Evolutionary conservation across 2,797 vertebrate species (phyloP), one percentile per base, ranked within the genome.

Genomic region (Melanotaenia trifasciata): DNA sequence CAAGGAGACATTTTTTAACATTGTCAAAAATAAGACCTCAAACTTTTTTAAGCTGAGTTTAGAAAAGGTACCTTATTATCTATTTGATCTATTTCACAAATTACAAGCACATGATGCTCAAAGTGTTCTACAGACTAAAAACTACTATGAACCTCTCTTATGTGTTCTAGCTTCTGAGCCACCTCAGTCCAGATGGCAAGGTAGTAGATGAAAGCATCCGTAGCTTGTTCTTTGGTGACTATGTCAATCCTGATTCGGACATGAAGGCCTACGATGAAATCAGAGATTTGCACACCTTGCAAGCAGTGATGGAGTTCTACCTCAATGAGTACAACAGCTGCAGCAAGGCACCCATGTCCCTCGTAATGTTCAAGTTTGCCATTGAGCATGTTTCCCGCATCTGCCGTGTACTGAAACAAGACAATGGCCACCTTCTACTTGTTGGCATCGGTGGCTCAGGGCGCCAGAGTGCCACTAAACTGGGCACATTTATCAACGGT

Each of bases 311-410:
- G 96, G 96, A 99, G 63, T 89, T 91, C 82, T 98, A 98, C 80
- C 93, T 99, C 30, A 94, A 95, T 9, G 96, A 99, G 47, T 97
- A 94, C 92, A 99, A 98, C 93, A 95, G 89, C 14, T 74, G 94
- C 86, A 98, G 96, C 95, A 98, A 96, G 88, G 92, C 97, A 1
- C 96, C 96, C 0, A 97, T 98, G 97, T 92, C 96, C 53, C 90
- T 99, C 57, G 97, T 99, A 18, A 96, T 99, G 96, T 99, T 98
- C 92, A 94, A 92, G 85, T 98, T 97, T 54, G 96, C 97, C 43
- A 96, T 98, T 0, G 97, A 99, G 86, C 98, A 99, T 80, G 91
- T 99, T 82, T 99, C 97, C 0, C 95, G 96, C 70, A 97, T 98
- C 60, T 98, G 97, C 76, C 93, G 97, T 0, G 97, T 98, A 5